phyloP scores from a whole-genome alignment of 1,140 invertebrate species.

The Leptinotarsa lineolata region DNA sequence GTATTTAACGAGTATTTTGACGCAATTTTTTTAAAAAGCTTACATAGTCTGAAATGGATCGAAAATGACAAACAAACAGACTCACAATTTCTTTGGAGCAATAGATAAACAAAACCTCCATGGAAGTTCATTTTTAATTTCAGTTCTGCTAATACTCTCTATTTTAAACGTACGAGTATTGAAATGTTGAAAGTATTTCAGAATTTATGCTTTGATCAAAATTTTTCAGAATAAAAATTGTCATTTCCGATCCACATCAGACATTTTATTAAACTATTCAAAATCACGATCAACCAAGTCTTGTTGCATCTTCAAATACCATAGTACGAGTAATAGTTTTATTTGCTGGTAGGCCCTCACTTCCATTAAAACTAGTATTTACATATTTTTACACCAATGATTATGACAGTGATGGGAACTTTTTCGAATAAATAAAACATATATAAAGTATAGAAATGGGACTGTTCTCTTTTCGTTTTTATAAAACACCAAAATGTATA shows the following conservation, averaged over 20 bases:
- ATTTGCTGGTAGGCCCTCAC: constrained; percentile 33
- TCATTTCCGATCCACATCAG: background rate
- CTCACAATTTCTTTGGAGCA: too few relatives aligned
- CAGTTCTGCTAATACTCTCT: too few relatives aligned
- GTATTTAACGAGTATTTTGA: constrained; percentile 27
- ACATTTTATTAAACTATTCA: constrained; percentile 18
- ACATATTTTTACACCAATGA: constrained; percentile 28
- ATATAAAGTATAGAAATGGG: background rate
- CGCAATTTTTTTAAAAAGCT: constrained; percentile 19
- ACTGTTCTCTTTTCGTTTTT: too few relatives aligned
- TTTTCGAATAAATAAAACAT: background rate
- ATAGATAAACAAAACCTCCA: too few relatives aligned
- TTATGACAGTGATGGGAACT: constrained; percentile 13
- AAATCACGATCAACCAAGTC: constrained; percentile 44
- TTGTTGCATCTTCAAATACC: constrained; percentile 46
- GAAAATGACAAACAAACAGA: background rate
- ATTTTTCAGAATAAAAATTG: background rate
- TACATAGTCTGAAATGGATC: background rate
- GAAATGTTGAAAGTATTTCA: too few relatives aligned
- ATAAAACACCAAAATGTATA: too few relatives aligned
- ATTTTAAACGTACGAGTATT: too few relatives aligned
- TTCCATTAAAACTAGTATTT: constrained; percentile 25
- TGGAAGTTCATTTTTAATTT: too few relatives aligned
- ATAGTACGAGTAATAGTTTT: constrained; percentile 37
- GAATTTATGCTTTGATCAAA: too few relatives aligned